Conservation (phyloP, 2,888 invertebrate genomes). For the Drosophila neotestacea region DNA sequence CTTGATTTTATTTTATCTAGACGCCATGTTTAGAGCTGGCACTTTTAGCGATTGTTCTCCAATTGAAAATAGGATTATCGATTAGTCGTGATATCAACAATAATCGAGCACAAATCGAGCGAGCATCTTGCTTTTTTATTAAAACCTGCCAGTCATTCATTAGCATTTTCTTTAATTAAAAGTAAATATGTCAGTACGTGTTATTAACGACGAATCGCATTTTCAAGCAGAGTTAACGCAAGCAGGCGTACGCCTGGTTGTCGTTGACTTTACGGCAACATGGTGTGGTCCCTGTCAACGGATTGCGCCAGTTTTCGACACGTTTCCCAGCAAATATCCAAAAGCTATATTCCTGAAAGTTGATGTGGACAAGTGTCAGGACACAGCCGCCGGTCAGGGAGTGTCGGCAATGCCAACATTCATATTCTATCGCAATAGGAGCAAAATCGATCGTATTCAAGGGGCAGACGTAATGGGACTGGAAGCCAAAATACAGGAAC, state of each 20-base stretch:
- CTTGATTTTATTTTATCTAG: conserved; percentile 57
- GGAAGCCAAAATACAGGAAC: conserved; percentile 95
- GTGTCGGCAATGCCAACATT: conserved; percentile 99
- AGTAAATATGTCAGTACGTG: conserved; percentile 82
- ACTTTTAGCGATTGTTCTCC: not conserved
- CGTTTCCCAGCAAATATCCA: conserved; percentile 94
- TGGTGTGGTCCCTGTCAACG: conserved; percentile 99
- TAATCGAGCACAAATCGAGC: conserved; percentile 16
- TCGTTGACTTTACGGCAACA: conserved; percentile 97
- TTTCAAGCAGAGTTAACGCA: conserved; percentile 93
- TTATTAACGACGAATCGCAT: conserved; percentile 87
- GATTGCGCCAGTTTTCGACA: conserved; percentile 96
- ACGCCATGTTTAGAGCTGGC: conserved; percentile 66
- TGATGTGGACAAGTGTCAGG: conserved; percentile 94
- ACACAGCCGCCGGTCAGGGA: conserved; percentile 94
- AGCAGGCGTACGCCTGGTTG: conserved; percentile 94
- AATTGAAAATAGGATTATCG: conserved; percentile 23
- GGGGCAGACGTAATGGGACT: conserved; percentile 94
- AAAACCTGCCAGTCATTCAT: conserved; percentile 60
- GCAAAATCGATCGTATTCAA: conserved; percentile 93
- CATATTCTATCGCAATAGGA: conserved; percentile 95
- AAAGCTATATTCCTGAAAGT: conserved; percentile 96
- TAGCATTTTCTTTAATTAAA: conserved; percentile 43
- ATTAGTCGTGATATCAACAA: conserved; percentile 24
- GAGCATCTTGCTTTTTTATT: conserved; percentile 31